These are phyloP conservation scores for Tetramorium bicarinatum DNA, from an alignment of 2,888 invertebrate species.

Conservation along the genomic window DNA sequence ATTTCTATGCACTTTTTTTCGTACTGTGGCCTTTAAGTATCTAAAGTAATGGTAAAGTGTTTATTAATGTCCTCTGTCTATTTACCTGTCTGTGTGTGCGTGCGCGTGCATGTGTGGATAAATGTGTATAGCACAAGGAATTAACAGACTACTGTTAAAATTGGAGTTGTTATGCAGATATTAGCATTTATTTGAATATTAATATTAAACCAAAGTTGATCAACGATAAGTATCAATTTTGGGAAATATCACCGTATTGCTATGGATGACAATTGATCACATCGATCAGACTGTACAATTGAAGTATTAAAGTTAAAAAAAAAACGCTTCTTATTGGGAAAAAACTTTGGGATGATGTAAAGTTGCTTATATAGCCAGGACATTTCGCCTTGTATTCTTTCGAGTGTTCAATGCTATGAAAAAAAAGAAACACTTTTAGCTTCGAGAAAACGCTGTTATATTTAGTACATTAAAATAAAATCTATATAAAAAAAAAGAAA, in stretches of 20 bases:
- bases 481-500: constrained; percentile 51
- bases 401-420: neutral
- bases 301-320: constrained; percentile 30
- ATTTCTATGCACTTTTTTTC: constrained; percentile 19
- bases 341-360: constrained; percentile 35
- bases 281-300: neutral
- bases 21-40: constrained; percentile 28
- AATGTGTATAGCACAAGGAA: constrained; percentile 61
- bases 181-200: constrained; percentile 54
- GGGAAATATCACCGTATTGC: constrained; percentile 9
- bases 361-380: constrained; percentile 48
- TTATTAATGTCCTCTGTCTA: constrained; percentile 2
- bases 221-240: constrained; percentile 39
- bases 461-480: constrained; percentile 57
- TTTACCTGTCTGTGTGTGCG: neutral
- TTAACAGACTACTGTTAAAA: constrained; percentile 67
- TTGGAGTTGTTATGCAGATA: constrained; percentile 66
- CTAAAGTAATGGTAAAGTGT: neutral
- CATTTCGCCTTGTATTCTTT: constrained; percentile 59
- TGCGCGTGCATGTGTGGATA: constrained; percentile 57
- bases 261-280: constrained; percentile 9
- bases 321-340: constrained; percentile 16
- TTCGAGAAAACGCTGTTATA: constrained; percentile 51
- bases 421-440: constrained; percentile 13
- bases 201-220: constrained; percentile 41